These are phyloP conservation scores for Colistium nudipinnis DNA, from an alignment of 2,113 vertebrate genomes.

Conservation along the genomic window DNA sequence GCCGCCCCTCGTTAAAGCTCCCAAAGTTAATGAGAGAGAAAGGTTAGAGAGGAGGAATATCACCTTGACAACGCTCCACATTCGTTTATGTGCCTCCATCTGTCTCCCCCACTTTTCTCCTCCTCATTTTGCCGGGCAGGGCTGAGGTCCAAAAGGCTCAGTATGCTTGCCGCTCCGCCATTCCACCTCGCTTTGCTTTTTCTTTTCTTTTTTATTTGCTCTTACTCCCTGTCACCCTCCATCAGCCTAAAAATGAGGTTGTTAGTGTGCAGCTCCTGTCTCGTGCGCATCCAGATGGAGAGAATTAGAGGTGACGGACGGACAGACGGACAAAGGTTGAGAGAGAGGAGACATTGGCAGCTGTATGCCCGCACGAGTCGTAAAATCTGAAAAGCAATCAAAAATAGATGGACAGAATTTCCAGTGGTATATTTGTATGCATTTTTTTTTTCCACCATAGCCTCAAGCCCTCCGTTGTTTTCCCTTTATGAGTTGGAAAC, in stretches of 20 bases:
- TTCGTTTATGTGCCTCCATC: slow-evolving; percentile 69
- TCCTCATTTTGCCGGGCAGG: slow-evolving; percentile 28
- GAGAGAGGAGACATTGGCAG: slow-evolving; percentile 2
- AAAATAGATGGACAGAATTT: not conserved
- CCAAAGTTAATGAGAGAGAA: slow-evolving; percentile 78
- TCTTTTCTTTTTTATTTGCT: no score
- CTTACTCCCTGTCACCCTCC: slow-evolving; percentile 50
- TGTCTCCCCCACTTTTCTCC: slow-evolving; percentile 58
- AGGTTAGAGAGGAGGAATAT: slow-evolving; percentile 72
- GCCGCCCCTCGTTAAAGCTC: slow-evolving; percentile 68
- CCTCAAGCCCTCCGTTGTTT: slow-evolving; percentile 7
- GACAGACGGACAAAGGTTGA: not conserved
- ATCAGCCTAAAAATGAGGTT: slow-evolving; percentile 75
- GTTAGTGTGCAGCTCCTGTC: slow-evolving; percentile 67
- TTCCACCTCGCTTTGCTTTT: slow-evolving; percentile 52
- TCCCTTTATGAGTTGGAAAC: slow-evolving; percentile 4
- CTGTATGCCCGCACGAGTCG: not conserved
- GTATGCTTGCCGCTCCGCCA: slow-evolving; percentile 53
- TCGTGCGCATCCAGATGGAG: slow-evolving; percentile 33
- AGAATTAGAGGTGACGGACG: not conserved
- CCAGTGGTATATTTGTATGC: not conserved
- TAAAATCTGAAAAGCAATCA: not conserved
- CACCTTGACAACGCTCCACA: slow-evolving; percentile 73
- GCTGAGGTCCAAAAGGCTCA: slow-evolving; percentile 71
- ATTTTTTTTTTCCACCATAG: slow-evolving; percentile 4